phyloP scores from a whole-genome alignment of 1,140 invertebrate genomes.

The Dryas iulia region DNA sequence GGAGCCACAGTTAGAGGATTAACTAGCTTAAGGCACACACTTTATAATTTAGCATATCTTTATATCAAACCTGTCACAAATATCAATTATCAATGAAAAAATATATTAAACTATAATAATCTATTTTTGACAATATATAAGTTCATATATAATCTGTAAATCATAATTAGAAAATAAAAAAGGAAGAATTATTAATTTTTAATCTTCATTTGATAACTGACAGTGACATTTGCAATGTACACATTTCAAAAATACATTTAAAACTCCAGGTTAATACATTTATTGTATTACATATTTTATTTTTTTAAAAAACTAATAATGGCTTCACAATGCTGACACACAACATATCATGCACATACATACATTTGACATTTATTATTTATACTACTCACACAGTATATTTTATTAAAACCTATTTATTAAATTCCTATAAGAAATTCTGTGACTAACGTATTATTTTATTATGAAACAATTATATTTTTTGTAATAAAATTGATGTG shows the following conservation, averaged over 20 bases:
- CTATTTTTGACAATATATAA: no score
- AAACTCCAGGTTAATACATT: no score
- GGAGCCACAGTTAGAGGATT: constrained; percentile 60
- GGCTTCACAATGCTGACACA: constrained; percentile 5
- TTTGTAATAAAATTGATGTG: no score
- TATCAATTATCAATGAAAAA: neutral
- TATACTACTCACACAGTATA: neutral
- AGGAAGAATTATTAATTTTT: no score
- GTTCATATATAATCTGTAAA: neutral
- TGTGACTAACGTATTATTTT: no score
- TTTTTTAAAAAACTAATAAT: neutral
- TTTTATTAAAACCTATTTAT: neutral
- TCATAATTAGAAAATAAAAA: no score
- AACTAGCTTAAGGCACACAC: constrained; percentile 25
- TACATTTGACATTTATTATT: constrained; percentile 1
- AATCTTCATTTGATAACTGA: neutral
- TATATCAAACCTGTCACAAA: neutral
- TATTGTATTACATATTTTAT: no score
- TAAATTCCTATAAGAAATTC: neutral
- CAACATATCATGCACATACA: constrained; percentile 24
- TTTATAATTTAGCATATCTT: neutral
- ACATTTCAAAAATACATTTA: neutral
- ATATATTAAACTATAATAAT: no score
- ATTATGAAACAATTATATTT: no score
- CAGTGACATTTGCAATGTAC: neutral